Percentiles rank a stretch among this genome's conserved stretches.
phyloP scores from a whole-genome alignment of 2,888 invertebrate genomes.

The Ypsolopha sequella region DNA sequence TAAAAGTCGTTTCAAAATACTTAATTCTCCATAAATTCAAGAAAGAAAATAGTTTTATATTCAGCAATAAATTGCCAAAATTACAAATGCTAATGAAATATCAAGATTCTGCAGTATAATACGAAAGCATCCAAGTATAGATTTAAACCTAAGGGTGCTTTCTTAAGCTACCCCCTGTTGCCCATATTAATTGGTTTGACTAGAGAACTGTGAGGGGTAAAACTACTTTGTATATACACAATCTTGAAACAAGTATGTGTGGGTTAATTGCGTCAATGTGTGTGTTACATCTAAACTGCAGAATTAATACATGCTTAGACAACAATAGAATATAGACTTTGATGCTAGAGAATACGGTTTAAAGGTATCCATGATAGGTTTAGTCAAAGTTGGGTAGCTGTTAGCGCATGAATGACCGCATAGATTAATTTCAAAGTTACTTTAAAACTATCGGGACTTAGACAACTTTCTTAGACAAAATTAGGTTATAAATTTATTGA shows the following conservation, averaged over 20 bases:
- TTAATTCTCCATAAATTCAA: no score
- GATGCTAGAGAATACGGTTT: not conserved
- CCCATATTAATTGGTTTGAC: conserved; percentile 37
- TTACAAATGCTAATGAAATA: no score
- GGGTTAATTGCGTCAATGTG: not conserved
- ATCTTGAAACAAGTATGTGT: conserved; percentile 5
- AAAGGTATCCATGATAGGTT: not conserved
- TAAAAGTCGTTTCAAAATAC: no score
- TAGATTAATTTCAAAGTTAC: conserved; percentile 38
- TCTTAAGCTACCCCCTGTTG: conserved; percentile 22
- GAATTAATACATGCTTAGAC: not conserved
- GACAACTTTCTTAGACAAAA: conserved; percentile 17
- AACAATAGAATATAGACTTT: not conserved
- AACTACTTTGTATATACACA: conserved; percentile 7
- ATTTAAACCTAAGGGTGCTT: conserved; percentile 18
- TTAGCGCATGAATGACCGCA: conserved; percentile 23
- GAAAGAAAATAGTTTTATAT: no score
- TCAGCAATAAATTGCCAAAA: no score
- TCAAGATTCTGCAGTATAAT: no score
- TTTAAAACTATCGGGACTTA: conserved; percentile 23
- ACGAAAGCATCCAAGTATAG: conserved; percentile 6
- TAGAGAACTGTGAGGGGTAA: conserved; percentile 20
- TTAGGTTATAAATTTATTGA: conserved; percentile 23
- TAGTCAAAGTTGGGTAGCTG: not conserved
- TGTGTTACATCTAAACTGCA: not conserved